Evolutionary conservation across 2,888 invertebrate species (phyloP).

Genomic region (Heteromyza rotundicornis): DNA sequence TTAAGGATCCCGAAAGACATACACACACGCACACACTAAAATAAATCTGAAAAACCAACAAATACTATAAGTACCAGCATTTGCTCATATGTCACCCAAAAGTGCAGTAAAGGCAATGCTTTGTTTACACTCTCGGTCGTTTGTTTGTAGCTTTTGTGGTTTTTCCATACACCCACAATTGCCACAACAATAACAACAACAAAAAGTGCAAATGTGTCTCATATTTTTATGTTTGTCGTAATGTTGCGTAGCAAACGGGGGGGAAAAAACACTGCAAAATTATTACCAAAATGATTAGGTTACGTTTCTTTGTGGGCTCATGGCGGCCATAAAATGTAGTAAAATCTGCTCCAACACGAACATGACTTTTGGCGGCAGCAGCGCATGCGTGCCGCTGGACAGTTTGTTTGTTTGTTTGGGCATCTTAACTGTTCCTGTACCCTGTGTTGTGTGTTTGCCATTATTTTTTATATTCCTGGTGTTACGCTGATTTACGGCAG

Average conservation of each 20-base stretch:
- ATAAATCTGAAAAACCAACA: not conserved
- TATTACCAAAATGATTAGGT: conserved; percentile 30
- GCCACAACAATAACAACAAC: too few relatives aligned
- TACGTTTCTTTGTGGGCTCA: too few relatives aligned
- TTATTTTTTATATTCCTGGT: too few relatives aligned
- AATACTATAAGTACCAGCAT: too few relatives aligned
- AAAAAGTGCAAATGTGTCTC: too few relatives aligned
- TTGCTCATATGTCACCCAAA: too few relatives aligned
- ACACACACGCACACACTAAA: not conserved
- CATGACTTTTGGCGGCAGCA: too few relatives aligned
- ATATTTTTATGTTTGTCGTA: too few relatives aligned
- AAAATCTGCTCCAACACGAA: not conserved
- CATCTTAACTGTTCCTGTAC: too few relatives aligned
- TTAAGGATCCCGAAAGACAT: conserved; percentile 15
- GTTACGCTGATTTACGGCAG: not conserved
- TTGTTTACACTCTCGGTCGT: not conserved
- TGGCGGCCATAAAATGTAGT: too few relatives aligned
- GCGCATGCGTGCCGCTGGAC: not conserved
- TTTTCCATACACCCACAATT: not conserved
- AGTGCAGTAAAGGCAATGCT: not conserved
- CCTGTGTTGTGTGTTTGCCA: too few relatives aligned
- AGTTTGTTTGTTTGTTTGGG: not conserved
- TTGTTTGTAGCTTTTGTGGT: not conserved
- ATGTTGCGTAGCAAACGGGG: too few relatives aligned
- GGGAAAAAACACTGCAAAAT: conserved; percentile 31